phyloP scores from a whole-genome alignment of 2,113 vertebrate genomes.

The Zapus hudsonius region DNA sequence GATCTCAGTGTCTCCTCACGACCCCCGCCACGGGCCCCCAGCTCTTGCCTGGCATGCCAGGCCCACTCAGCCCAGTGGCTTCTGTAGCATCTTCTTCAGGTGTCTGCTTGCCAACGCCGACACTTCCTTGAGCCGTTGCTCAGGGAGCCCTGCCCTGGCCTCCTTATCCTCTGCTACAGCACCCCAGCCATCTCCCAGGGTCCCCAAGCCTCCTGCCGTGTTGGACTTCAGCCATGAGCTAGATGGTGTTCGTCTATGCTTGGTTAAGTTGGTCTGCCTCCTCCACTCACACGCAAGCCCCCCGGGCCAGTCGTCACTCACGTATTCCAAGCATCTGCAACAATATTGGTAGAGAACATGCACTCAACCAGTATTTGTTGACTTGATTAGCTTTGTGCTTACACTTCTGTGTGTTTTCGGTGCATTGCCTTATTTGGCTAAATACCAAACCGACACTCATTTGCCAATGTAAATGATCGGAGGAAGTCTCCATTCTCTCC shows the following conservation, averaged over 20 bases:
- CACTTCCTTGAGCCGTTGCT: background rate
- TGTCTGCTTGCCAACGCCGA: background rate
- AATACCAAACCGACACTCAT: conserved; percentile 39
- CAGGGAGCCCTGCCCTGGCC: background rate
- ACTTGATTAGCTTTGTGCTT: background rate
- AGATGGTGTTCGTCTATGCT: background rate
- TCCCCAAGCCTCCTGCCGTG: background rate
- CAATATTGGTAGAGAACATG: background rate
- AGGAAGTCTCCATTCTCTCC: background rate
- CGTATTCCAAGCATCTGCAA: conserved; percentile 16
- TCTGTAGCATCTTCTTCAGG: background rate
- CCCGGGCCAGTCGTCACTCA: background rate
- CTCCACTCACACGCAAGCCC: background rate
- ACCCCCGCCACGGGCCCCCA: too few species aligned
- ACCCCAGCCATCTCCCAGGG: background rate
- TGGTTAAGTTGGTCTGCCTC: background rate
- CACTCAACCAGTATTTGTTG: conserved; percentile 26
- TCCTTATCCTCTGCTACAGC: background rate
- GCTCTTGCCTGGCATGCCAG: too few species aligned
- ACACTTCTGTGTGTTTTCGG: background rate
- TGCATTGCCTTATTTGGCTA: background rate
- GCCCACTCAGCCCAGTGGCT: background rate
- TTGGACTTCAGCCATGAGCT: background rate
- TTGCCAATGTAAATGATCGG: conserved; percentile 34
- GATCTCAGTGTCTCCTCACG: background rate